Percentiles rank a stretch among this genome's conserved stretches.
Evolutionary conservation across 35 echinoderm and acorn worm species (phyloP).

Genomic region (Amphiura filiformis): DNA sequence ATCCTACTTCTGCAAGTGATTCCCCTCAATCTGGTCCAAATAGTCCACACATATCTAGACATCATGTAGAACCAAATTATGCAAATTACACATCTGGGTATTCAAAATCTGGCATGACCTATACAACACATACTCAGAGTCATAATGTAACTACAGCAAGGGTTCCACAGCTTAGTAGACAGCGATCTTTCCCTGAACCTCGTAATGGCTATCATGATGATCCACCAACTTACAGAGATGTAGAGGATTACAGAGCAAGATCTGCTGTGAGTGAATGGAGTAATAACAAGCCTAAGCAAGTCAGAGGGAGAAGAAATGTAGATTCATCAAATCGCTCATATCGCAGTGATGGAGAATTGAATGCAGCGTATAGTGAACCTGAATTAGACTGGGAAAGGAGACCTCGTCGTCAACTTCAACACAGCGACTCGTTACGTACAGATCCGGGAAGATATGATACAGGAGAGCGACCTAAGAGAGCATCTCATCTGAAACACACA

Average conservation of each 20-base stretch:
- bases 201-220: neutral
- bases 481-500: neutral
- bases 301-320: neutral
- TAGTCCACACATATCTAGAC: neutral
- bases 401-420: neutral
- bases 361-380: neutral
- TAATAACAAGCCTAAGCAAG: neutral
- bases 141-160: neutral
- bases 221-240: neutral
- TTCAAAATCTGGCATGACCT: neutral
- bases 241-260: neutral
- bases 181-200: neutral
- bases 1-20: slow-evolving; percentile 45
- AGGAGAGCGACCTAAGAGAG: neutral
- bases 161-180: neutral
- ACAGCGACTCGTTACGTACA: neutral
- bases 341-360: neutral
- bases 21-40: slow-evolving; percentile 34
- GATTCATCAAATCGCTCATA: neutral
- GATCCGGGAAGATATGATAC: neutral
- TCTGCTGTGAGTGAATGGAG: neutral
- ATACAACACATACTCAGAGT: neutral
- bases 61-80: neutral
- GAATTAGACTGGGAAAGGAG: neutral
- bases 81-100: neutral